phyloP scores from a whole-genome alignment of 2,888 invertebrate genomes.

The Sesia apiformis region DNA sequence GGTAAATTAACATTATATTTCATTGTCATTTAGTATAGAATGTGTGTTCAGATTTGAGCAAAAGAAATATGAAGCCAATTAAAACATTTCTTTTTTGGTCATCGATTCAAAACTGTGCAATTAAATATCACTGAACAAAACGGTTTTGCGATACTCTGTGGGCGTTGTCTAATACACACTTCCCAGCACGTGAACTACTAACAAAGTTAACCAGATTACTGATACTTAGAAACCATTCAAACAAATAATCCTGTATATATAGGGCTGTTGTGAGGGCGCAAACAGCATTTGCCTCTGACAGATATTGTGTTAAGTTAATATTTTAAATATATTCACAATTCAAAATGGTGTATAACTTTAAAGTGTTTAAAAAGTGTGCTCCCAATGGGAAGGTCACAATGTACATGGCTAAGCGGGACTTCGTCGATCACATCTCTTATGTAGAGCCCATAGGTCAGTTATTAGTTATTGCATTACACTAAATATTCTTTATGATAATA shows the following conservation, averaged over 20 bases:
- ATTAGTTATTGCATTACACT: neutral
- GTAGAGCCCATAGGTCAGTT: slow-evolving; percentile 88
- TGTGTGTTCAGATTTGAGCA: too few species aligned
- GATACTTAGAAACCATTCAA: slow-evolving; percentile 42
- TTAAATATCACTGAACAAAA: too few species aligned
- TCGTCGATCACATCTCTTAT: slow-evolving; percentile 88
- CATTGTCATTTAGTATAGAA: too few species aligned
- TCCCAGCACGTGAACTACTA: slow-evolving; percentile 27
- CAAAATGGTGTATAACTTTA: slow-evolving; percentile 91
- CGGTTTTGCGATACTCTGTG: too few species aligned
- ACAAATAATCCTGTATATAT: slow-evolving; percentile 53
- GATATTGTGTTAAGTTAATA: neutral
- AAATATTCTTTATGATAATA: too few species aligned
- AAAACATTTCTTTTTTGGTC: too few species aligned
- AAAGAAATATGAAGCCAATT: too few species aligned
- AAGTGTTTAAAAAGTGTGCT: slow-evolving; percentile 92
- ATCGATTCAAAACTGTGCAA: too few species aligned
- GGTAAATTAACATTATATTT: too few species aligned
- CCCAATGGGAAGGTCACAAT: slow-evolving; percentile 91
- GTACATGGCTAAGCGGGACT: slow-evolving; percentile 90
- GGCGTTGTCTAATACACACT: too few species aligned
- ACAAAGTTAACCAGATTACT: slow-evolving; percentile 44
- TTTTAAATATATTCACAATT: neutral
- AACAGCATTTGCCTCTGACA: neutral
- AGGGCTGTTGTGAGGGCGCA: neutral